Conservation (phyloP, 1,140 invertebrate species). For the Choristoneura fumiferana region DNA sequence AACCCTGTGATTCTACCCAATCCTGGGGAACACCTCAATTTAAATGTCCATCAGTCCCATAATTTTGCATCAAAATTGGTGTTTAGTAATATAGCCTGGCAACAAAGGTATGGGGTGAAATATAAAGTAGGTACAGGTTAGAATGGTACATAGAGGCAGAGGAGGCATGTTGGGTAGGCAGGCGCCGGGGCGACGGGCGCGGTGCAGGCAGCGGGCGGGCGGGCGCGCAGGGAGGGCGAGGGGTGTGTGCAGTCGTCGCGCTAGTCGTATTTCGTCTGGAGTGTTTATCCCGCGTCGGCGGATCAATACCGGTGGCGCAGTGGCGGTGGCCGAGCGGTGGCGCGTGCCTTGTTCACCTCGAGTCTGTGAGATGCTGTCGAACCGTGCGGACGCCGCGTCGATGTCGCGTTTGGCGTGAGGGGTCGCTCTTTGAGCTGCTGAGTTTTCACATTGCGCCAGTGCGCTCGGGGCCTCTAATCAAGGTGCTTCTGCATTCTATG, state of each 20-base stretch:
- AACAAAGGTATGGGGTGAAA: slow-evolving; percentile 41
- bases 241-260: slow-evolving; percentile 66
- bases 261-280: slow-evolving; percentile 76
- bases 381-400: slow-evolving; percentile 70
- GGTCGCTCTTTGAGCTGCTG: slow-evolving; percentile 69
- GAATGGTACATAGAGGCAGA: slow-evolving; percentile 37
- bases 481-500: slow-evolving; percentile 59
- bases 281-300: slow-evolving; percentile 73
- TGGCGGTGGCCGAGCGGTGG: slow-evolving; percentile 65
- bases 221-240: slow-evolving; percentile 47
- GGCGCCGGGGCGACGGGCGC: slow-evolving; percentile 49
- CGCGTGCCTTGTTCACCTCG: slow-evolving; percentile 51
- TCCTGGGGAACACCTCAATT: too few species aligned
- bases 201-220: slow-evolving; percentile 42
- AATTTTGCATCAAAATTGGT: background rate
- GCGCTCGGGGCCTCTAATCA: slow-evolving; percentile 59
- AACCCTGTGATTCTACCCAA: too few species aligned
- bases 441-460: slow-evolving; percentile 62
- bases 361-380: slow-evolving; percentile 77
- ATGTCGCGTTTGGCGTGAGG: slow-evolving; percentile 75
- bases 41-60: too few species aligned
- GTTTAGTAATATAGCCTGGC: slow-evolving; percentile 29
- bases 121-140: slow-evolving; percentile 43
- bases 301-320: slow-evolving; percentile 76
- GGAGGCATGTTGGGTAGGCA: slow-evolving; percentile 26